Conservation (phyloP, 2,797 vertebrate genomes). For the Sitta carolinensis region DNA sequence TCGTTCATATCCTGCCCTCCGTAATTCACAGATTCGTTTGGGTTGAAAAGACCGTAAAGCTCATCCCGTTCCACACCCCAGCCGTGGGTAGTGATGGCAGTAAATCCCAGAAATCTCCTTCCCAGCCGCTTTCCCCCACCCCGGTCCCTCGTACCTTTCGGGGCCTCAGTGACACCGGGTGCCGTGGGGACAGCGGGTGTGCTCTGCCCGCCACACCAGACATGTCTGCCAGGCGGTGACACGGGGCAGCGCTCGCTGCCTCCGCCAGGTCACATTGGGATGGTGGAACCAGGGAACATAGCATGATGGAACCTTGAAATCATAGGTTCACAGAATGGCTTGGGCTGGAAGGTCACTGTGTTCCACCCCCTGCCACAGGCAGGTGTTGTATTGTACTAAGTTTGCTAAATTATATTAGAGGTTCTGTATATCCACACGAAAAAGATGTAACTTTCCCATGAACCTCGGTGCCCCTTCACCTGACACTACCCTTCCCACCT, state of each 20-base stretch:
- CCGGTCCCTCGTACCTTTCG: not conserved
- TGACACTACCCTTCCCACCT: too few relatives aligned
- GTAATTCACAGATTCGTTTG: not conserved
- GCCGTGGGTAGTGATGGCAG: too few relatives aligned
- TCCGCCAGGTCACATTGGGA: not conserved
- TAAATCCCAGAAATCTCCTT: not conserved
- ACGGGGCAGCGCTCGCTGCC: not conserved
- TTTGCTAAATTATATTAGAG: too few relatives aligned
- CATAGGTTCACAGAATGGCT: accelerated
- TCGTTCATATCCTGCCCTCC: not conserved
- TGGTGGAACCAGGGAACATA: not conserved
- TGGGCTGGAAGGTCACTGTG: not conserved
- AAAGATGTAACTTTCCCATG: too few relatives aligned
- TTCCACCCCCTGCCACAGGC: not conserved
- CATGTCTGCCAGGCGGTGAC: not conserved
- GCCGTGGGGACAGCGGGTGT: not conserved
- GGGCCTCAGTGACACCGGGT: not conserved
- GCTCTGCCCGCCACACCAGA: not conserved
- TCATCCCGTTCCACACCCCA: not conserved
- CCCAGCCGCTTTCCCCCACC: accelerated
- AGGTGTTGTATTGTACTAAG: too few relatives aligned
- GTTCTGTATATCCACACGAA: too few relatives aligned
- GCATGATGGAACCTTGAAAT: not conserved
- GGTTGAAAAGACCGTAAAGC: not conserved
- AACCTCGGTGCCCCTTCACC: too few relatives aligned